phyloP scores from a whole-genome alignment of 2,113 vertebrate genomes.

The Rhynchopsitta pachyrhyncha region DNA sequence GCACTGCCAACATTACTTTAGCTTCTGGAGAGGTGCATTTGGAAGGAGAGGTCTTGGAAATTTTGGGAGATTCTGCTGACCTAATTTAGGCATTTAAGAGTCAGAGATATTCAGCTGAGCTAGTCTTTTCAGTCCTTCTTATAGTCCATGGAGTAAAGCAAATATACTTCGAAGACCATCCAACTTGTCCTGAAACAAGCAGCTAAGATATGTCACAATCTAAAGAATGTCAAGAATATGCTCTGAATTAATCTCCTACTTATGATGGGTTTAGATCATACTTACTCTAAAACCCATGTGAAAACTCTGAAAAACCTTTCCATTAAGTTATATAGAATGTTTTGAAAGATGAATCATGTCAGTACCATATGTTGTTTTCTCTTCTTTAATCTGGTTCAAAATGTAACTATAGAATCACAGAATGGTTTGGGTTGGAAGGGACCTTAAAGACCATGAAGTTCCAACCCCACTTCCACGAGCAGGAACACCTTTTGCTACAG shows the following conservation, averaged over 20 bases:
- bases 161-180: background rate
- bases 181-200: background rate
- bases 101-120: background rate
- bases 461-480: background rate
- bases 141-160: background rate
- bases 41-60: background rate
- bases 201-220: background rate
- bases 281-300: background rate
- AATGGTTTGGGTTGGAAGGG: background rate
- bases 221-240: background rate
- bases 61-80: background rate
- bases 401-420: background rate
- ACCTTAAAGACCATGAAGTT: background rate
- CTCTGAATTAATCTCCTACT: background rate
- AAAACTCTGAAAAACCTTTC: background rate
- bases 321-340: background rate
- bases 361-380: background rate
- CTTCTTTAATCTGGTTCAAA: background rate
- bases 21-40: background rate
- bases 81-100: background rate
- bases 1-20: background rate
- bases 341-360: background rate
- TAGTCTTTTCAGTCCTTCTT: background rate
- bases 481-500: background rate
- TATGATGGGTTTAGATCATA: background rate